Evolutionary conservation across 2,888 invertebrate species (phyloP).

Genomic region (Drosophila siamana): DNA sequence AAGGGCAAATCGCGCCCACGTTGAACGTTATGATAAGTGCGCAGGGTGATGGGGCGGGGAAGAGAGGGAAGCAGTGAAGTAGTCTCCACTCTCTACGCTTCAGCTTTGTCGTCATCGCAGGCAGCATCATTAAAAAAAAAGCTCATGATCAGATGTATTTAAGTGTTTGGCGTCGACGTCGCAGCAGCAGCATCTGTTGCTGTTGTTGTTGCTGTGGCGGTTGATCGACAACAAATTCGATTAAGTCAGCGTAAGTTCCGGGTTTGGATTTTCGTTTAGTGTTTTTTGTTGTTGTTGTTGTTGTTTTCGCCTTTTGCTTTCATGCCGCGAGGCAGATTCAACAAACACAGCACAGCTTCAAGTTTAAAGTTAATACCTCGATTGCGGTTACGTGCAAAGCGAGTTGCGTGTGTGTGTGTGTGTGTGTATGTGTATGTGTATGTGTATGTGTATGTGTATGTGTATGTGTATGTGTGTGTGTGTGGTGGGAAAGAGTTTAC

Average conservation of each 20-base stretch:
- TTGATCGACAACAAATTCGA: constrained; percentile 79
- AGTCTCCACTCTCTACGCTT: background rate
- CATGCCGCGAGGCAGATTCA: constrained; percentile 20
- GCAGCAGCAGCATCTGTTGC: constrained; percentile 39
- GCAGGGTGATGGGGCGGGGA: background rate
- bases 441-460: too few relatives aligned
- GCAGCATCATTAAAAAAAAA: constrained; percentile 54
- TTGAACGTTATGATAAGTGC: constrained; percentile 2
- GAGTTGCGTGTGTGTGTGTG: background rate
- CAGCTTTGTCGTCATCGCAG: constrained; percentile 42
- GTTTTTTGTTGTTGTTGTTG: constrained; percentile 43
- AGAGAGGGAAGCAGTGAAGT: background rate
- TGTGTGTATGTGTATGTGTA: too few relatives aligned
- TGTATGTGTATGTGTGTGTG: background rate
- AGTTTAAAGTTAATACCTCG: constrained; percentile 56
- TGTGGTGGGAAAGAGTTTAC: constrained; percentile 1
- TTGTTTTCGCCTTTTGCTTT: constrained; percentile 50
- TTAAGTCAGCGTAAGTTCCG: constrained; percentile 75
- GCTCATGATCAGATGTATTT: constrained; percentile 49
- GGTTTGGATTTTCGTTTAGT: constrained; percentile 76
- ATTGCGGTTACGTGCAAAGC: constrained; percentile 62
- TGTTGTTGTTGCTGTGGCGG: constrained; percentile 42
- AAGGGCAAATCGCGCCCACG: constrained; percentile 38
- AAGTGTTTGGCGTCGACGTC: constrained; percentile 45
- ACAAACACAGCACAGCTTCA: constrained; percentile 33